Evolutionary conservation across 2,888 invertebrate species (phyloP).

Genomic region (Lasioglossum malachurum): DNA sequence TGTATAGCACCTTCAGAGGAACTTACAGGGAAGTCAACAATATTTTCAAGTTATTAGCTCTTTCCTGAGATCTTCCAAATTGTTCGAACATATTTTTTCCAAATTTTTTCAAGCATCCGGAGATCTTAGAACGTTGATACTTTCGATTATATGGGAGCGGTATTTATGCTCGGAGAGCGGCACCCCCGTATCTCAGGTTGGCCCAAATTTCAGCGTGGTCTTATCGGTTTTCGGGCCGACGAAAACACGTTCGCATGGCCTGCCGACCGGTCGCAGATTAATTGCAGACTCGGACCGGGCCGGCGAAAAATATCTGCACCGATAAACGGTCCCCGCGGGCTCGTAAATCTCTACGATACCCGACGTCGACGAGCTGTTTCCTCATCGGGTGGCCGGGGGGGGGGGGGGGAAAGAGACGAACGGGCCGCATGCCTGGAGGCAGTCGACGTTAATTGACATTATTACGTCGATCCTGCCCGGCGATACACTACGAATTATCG

Average conservation of each 20-base stretch:
- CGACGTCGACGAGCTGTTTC: conserved; percentile 4
- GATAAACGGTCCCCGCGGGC: conserved; percentile 26
- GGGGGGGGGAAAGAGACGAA: neutral
- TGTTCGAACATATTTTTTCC: no score
- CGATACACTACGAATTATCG: conserved; percentile 45
- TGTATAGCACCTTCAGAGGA: neutral
- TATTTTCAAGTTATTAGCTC: neutral
- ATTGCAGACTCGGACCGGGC: conserved; percentile 2
- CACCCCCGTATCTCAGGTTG: neutral
- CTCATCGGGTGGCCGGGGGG: neutral
- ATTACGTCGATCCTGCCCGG: conserved; percentile 49
- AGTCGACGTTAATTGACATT: conserved; percentile 64
- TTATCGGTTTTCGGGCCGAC: conserved; percentile 1
- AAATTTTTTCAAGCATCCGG: neutral
- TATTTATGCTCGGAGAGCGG: neutral
- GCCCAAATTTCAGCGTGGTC: conserved; percentile 7
- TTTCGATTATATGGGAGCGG: neutral
- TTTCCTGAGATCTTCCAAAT: neutral
- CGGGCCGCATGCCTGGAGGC: conserved; percentile 66
- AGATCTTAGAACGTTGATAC: neutral
- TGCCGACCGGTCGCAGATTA: conserved; percentile 25
- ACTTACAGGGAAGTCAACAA: neutral
- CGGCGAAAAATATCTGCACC: conserved; percentile 36
- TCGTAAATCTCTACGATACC: conserved; percentile 38
- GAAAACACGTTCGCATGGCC: conserved; percentile 8